These are phyloP conservation scores for Thoracochromis brauschi DNA, from an alignment of 2,113 vertebrate species.

Conservation along the genomic window DNA sequence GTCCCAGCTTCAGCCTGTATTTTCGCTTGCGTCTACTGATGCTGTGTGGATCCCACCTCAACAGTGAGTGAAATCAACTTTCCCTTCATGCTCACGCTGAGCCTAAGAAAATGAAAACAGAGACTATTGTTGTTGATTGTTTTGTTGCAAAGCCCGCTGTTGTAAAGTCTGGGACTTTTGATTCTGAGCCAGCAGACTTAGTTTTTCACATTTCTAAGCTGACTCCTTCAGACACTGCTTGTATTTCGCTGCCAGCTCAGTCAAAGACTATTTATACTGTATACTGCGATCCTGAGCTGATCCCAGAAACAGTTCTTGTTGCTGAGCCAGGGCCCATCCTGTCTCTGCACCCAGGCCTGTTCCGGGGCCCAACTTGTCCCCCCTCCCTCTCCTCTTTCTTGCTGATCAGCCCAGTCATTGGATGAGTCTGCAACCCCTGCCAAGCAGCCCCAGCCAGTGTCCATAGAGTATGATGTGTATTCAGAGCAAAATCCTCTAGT, in stretches of 20 bases:
- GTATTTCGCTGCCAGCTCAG: not conserved
- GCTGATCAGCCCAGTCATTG: not conserved
- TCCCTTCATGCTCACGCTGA: not conserved
- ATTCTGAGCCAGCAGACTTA: not conserved
- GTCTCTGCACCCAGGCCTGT: not conserved
- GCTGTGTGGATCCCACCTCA: not conserved
- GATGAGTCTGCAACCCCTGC: not conserved
- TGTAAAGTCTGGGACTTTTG: not conserved
- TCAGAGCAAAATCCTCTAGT: not conserved
- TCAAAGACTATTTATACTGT: not conserved
- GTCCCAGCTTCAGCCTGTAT: not conserved
- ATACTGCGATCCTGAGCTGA: not conserved
- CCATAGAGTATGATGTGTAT: not conserved
- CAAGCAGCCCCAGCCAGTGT: not conserved
- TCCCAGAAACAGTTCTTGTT: not conserved
- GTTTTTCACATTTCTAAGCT: not conserved
- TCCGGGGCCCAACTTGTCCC: not conserved
- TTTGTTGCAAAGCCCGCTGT: not conserved
- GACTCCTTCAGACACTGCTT: not conserved
- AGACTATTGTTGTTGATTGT: not conserved
- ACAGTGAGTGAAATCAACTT: fast-evolving
- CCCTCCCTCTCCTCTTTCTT: not conserved
- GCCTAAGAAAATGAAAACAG: not conserved
- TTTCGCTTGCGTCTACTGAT: fast-evolving
- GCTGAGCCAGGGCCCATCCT: not conserved